Evolutionary conservation across 2,113 vertebrate genomes (phyloP).

Genomic region (Paramisgurnus dabryanus): DNA sequence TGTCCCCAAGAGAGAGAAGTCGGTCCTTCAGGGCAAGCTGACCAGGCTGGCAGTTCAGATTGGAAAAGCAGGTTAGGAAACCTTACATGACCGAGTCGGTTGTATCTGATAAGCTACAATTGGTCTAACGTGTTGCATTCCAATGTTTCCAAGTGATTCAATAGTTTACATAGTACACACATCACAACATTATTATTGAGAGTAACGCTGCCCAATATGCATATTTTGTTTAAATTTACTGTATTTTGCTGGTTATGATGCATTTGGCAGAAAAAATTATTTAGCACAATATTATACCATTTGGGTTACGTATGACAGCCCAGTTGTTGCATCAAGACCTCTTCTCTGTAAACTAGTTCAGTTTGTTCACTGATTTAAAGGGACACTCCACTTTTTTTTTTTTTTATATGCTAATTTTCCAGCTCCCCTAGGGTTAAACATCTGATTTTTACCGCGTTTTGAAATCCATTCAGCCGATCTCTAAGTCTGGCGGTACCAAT

Average conservation of each 20-base stretch:
- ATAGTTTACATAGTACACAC: no score
- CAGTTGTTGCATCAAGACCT: neutral
- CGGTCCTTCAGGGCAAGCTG: conserved; percentile 95
- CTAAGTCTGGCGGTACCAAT: no score
- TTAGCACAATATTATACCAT: conserved; percentile 36
- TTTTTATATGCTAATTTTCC: no score
- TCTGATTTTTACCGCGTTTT: no score
- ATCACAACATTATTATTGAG: no score
- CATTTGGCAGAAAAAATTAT: neutral
- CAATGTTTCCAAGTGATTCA: neutral
- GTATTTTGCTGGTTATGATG: no score
- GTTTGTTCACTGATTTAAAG: no score
- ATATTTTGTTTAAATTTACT: no score
- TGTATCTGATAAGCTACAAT: neutral
- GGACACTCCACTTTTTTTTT: conserved; percentile 11
- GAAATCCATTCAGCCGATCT: no score
- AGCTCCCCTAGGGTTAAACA: no score
- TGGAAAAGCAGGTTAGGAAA: conserved; percentile 83
- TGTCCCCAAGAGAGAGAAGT: conserved; percentile 95
- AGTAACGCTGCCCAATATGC: no score
- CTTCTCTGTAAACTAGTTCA: conserved; percentile 27
- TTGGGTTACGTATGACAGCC: neutral
- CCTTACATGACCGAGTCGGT: no score
- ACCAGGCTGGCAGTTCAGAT: conserved; percentile 93
- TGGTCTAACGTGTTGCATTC: neutral